Conservation (phyloP, 2,797 vertebrate genomes). For the Girardinus metallicus region DNA sequence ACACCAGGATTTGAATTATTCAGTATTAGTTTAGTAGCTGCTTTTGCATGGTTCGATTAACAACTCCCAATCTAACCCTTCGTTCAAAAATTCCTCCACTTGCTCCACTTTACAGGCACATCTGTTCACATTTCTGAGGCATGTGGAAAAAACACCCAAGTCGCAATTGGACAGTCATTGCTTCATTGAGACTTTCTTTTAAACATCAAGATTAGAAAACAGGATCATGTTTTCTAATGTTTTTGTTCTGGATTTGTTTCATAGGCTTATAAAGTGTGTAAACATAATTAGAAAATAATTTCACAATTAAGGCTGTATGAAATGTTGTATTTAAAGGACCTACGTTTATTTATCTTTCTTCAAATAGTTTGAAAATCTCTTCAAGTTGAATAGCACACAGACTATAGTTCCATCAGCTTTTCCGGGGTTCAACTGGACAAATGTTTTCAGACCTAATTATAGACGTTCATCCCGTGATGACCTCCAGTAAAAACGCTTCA, state of each 20-base stretch:
- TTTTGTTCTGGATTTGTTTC: neutral
- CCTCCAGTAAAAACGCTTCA: conserved; percentile 43
- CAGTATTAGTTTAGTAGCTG: neutral
- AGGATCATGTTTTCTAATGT: neutral
- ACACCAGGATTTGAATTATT: neutral
- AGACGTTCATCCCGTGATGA: conserved; percentile 17
- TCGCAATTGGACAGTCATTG: neutral
- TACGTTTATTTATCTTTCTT: neutral
- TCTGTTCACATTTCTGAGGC: neutral
- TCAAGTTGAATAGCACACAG: neutral
- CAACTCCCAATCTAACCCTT: neutral
- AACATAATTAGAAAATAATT: neutral
- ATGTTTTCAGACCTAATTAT: neutral
- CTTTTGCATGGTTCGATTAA: neutral
- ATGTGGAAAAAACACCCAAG: neutral
- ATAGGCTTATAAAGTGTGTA: too few relatives aligned
- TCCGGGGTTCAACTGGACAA: neutral
- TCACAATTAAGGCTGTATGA: neutral
- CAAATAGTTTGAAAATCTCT: neutral
- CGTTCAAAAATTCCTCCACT: neutral
- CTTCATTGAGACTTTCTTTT: neutral
- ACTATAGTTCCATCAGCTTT: neutral
- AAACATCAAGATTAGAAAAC: neutral
- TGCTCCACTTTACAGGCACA: neutral
- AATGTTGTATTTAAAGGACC: neutral